These are phyloP conservation scores for Diglossa cyanea DNA, from an alignment of 2,797 vertebrate genomes.

Conservation along the genomic window DNA sequence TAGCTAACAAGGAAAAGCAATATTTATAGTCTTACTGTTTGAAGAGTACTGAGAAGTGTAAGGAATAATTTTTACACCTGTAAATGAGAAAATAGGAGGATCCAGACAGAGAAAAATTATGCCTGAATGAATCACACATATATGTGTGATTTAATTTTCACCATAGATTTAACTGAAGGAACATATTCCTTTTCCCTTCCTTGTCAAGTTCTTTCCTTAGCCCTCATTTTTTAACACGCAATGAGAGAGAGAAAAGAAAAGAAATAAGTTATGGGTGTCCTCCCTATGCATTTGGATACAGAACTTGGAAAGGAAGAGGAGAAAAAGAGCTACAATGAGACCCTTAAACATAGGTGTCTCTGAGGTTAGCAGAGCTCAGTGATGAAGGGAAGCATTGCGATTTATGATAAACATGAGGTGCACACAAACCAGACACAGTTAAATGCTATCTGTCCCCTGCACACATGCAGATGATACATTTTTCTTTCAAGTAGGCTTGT, in stretches of 20 bases:
- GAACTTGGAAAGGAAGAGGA: neutral
- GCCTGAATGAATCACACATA: neutral
- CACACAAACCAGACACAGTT: neutral
- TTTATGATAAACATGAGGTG: neutral
- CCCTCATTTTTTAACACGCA: neutral
- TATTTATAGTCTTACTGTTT: neutral
- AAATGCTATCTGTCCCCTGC: neutral
- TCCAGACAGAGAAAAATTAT: neutral
- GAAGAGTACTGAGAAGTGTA: neutral
- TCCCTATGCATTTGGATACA: neutral
- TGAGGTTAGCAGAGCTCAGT: neutral
- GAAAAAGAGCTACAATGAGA: neutral
- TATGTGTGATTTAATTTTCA: neutral
- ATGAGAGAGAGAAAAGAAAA: neutral
- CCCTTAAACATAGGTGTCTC: neutral
- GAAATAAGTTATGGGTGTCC: neutral
- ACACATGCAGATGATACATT: neutral
- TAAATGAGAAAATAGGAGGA: neutral
- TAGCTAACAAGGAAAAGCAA: neutral
- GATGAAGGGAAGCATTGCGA: neutral
- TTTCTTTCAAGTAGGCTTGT: constrained; percentile 32
- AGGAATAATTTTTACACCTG: neutral
- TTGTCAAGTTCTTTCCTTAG: neutral
- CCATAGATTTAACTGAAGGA: neutral
- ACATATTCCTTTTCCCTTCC: neutral